Base-by-base conservation (phyloP, 2,113 vertebrate genomes). In the Rhabdomys dilectus region DNA sequence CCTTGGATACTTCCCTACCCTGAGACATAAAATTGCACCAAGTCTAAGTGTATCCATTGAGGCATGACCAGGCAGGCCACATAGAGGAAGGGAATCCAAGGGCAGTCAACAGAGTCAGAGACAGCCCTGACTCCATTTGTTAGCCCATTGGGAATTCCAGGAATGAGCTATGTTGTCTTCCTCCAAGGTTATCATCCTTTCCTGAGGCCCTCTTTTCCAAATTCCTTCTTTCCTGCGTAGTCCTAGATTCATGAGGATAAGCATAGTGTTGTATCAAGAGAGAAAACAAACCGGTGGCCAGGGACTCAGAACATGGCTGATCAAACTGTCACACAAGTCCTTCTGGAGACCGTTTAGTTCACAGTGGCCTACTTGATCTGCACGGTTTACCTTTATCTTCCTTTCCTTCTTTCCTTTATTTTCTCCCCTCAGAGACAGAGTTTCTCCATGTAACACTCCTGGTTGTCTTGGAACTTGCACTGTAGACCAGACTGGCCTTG, bases 201-300 rank as follows among this genome's bases (percentile, higher is more conserved):
- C 78, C 19, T 24, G 53, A 81, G 36, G 36, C 13, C 16, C 1
- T 34, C 56, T 68, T 29, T 8, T 8, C 1, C 19, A 6, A 45
- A 36, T 81, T 4, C 10, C 5, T 2, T 39, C 12, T 91, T 15
- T 62, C 45, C 31, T 36, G 9, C 36, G 15, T n/a, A 48, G 62
- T 21, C 36, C 16, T 26, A 5, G 21, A 39, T n/a, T 24, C 56
- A 1, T 0, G 1, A 2, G 56, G 9, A 10, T 19, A 5, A 2
- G 17, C 3, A 3, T 19, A 10, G 22, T 34, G 7, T 39, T 72
- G 26, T 60, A 82, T 39, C 80, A 82, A 56, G 75, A 45, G 53
- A 78, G 60, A 89, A 82, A 31, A 1, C 85, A 26, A 48, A 2
- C 1, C 36, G 58, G n/a, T 48, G 39, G 36, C 26, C 7, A 34